phyloP scores from a whole-genome alignment of 2,797 vertebrate genomes.

The Notoglanidium macrostoma region DNA sequence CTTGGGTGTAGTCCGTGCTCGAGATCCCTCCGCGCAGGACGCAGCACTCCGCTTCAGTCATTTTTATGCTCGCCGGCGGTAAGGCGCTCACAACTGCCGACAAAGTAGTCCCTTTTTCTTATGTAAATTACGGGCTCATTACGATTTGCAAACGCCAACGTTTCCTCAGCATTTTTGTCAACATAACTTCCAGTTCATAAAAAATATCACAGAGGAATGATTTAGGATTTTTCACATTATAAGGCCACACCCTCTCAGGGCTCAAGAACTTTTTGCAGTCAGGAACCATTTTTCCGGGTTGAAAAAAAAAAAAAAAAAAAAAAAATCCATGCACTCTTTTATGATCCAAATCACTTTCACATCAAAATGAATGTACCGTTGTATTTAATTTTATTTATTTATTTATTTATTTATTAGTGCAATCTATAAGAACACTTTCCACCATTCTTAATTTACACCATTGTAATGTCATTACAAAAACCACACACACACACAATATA shows the following conservation, averaged over 20 bases:
- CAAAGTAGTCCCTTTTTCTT: conserved; percentile 42
- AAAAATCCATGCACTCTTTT: neutral
- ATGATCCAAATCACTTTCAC: neutral
- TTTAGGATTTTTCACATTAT: neutral
- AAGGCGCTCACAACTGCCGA: conserved; percentile 1
- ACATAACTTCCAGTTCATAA: neutral
- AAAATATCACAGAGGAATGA: rapidly evolving
- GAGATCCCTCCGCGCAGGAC: conserved; percentile 73
- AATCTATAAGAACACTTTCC: neutral
- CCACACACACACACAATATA: too few species aligned
- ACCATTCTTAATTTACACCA: neutral
- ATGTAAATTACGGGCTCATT: neutral
- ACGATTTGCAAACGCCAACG: neutral
- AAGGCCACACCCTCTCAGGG: conserved; percentile 7
- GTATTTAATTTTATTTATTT: neutral
- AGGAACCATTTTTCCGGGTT: neutral
- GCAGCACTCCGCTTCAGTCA: conserved; percentile 35
- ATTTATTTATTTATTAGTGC: neutral
- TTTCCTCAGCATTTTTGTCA: neutral
- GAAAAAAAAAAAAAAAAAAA: neutral
- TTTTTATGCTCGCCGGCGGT: conserved; percentile 19
- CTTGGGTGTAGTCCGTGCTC: conserved; percentile 79
- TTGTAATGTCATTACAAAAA: neutral
- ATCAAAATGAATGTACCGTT: neutral
- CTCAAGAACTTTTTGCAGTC: neutral